A percentile compares a stretch with the other conserved stretches of the same genome.
phyloP scores from a whole-genome alignment of 2,888 invertebrate genomes.

The Dyspetes luteomarginatus region DNA sequence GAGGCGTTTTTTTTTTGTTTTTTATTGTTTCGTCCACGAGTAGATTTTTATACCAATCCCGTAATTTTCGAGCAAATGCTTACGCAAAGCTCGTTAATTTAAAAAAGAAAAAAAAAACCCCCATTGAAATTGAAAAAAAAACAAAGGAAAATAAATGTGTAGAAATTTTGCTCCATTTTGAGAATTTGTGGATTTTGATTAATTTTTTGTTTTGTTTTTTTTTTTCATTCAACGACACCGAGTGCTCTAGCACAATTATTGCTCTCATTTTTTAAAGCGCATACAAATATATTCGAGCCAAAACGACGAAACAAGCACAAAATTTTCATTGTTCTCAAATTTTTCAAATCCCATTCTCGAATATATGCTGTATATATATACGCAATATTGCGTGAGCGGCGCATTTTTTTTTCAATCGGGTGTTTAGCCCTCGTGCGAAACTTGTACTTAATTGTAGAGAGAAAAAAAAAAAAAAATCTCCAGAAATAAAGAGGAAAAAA shows the following conservation, averaged over 20 bases:
- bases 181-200: background rate
- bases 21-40: conserved; percentile 36
- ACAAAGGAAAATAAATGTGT: too few relatives aligned
- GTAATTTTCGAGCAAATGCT: conserved; percentile 13
- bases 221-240: background rate
- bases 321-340: background rate
- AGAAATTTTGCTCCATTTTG: conserved; percentile 14
- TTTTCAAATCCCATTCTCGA: background rate
- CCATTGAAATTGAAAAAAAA: background rate
- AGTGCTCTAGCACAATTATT: background rate
- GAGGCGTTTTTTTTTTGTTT: conserved; percentile 27
- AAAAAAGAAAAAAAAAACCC: background rate
- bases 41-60: conserved; percentile 62
- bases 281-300: background rate
- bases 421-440: conserved; percentile 6
- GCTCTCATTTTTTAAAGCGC: background rate
- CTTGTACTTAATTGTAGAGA: conserved; percentile 51
- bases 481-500: conserved; percentile 33
- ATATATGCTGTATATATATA: conserved; percentile 22
- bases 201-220: background rate
- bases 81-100: background rate
- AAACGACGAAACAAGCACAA: conserved; percentile 12
- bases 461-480: background rate
- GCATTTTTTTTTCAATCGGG: conserved; percentile 1
- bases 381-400: conserved; percentile 15